Base-by-base conservation (phyloP, 2,113 vertebrate species). In the Fregata magnificens region DNA sequence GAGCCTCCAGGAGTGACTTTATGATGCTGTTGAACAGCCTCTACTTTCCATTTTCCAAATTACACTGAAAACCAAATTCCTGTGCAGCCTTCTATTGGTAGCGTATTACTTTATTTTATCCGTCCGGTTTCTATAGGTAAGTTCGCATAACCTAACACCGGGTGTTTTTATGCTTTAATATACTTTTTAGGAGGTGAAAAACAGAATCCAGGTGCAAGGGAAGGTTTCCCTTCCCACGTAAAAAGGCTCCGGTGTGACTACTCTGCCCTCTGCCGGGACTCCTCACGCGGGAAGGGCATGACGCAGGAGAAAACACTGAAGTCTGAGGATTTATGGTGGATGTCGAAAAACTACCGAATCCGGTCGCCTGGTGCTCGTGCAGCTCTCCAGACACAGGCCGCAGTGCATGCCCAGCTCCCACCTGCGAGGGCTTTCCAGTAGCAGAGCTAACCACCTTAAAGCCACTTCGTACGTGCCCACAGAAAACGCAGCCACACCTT, bases 261-360 rank as follows among this genome's bases (percentile, higher is more conserved):
- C 88, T 17, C 71, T 77, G 97, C 96, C 93, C 96, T 91, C 97
- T 97, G 91, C 87, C 44, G 94, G 92, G 13, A 18, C 32, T 28
- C 45, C 31, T 8, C 17, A 1, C 2, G 14, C 32, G 8, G 52
- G 44, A 38, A 40, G 15, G 28, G 25, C 45, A 5, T 0, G 59
- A 4, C 4, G 6, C 47, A 8, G n/a, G 16, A 49, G 16, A 26
- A 45, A 6, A 0, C 10, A 0, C 45, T 7, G 3, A 10, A n/a
- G 3, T 1, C 4, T 7, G 7, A 20, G 16, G 36, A 31, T 50
- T 61, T 44, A 19, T 2, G 16, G 36, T 4, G 32, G 12, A 4
- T 29, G 34, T 13, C 11, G 7, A 16, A 53, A 58, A 72, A 24
- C 20, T 5, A 7, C n/a, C 1, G 44, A 16, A 19, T 1, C 5